These are phyloP conservation scores for Probaryconus sp. DNA, from an alignment of 1,140 invertebrate species.

Conservation along the genomic window DNA sequence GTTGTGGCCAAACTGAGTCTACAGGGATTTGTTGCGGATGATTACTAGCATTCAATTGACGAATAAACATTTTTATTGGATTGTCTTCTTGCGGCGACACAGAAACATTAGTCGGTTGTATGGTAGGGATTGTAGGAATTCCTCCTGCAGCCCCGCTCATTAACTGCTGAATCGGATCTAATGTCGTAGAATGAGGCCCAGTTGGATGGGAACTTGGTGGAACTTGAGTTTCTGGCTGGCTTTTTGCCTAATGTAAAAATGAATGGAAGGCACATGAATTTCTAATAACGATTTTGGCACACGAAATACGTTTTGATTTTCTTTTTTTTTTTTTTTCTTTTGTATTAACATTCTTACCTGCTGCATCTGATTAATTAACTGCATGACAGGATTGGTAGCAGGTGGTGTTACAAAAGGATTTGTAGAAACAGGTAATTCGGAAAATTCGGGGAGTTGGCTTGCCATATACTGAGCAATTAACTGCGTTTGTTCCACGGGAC, in stretches of 20 bases:
- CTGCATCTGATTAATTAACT: slow-evolving; percentile 80
- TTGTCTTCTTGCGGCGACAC: slow-evolving; percentile 72
- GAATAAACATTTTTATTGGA: slow-evolving; percentile 78
- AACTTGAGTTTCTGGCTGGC: slow-evolving; percentile 71
- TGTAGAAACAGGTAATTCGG: slow-evolving; percentile 73
- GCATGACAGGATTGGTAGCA: slow-evolving; percentile 78
- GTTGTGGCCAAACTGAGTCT: slow-evolving; percentile 73
- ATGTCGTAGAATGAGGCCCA: slow-evolving; percentile 40
- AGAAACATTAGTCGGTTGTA: slow-evolving; percentile 69
- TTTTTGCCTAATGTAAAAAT: slow-evolving; percentile 70
- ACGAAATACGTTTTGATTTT: background rate
- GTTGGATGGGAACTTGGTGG: slow-evolving; percentile 68
- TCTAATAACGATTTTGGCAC: slow-evolving; percentile 15
- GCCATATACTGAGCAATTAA: slow-evolving; percentile 79
- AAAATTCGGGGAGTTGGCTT: slow-evolving; percentile 74
- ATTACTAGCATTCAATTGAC: slow-evolving; percentile 75
- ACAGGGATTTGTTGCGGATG: slow-evolving; percentile 68
- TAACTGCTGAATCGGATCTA: slow-evolving; percentile 78
- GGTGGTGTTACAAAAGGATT: slow-evolving; percentile 65
- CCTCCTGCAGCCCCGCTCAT: slow-evolving; percentile 75
- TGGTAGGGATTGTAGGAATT: slow-evolving; percentile 72
- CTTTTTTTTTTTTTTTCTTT: too few species aligned
- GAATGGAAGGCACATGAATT: background rate
- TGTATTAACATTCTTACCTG: slow-evolving; percentile 64
- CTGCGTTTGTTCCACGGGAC: slow-evolving; percentile 81